Evolutionary conservation across 23 tunicate species (phyloP), one percentile per base, ranked within the genome.

Genomic region (Styela clava): DNA sequence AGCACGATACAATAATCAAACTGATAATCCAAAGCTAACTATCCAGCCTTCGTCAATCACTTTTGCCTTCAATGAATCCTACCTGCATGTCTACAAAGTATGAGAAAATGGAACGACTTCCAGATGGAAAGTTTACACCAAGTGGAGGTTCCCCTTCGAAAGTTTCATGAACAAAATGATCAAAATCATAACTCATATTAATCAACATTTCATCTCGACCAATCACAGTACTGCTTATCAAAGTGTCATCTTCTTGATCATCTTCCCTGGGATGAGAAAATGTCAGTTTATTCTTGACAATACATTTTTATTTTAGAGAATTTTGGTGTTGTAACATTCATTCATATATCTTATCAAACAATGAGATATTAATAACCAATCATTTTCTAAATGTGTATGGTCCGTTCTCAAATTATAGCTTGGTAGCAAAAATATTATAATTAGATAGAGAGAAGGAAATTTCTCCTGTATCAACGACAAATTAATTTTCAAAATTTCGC

Each of bases 11-110:
- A n/a, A n/a, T n/a, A n/a, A n/a, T n/a, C n/a, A n/a, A n/a, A n/a
- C n/a, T n/a, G n/a, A n/a, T n/a, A n/a, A n/a, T n/a, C n/a, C n/a
- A n/a, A n/a, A n/a, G n/a, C n/a, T n/a, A n/a, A n/a, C n/a, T n/a
- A n/a, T n/a, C n/a, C n/a, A n/a, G n/a, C n/a, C n/a, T n/a, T n/a
- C n/a, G n/a, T n/a, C n/a, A n/a, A n/a, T n/a, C n/a, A n/a, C n/a
- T n/a, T n/a, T n/a, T n/a, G n/a, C n/a, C n/a, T n/a, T n/a, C n/a
- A n/a, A n/a, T n/a, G n/a, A n/a, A n/a, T n/a, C 56, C 12, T 0
- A 93, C 98, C 90, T 93, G 98, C 44, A 93, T 33, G 33, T 93
- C 98, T 16, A 93, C 89, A 69, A 93, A 93, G 76, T 93, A 93
- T 19, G 98, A 88, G 69, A 93, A 93, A n/a, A 93, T 77, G 1